Evolutionary conservation across 1,140 invertebrate genomes (phyloP), one percentile per base, ranked within the genome.

Genomic region (Cryptotermes secundus): DNA sequence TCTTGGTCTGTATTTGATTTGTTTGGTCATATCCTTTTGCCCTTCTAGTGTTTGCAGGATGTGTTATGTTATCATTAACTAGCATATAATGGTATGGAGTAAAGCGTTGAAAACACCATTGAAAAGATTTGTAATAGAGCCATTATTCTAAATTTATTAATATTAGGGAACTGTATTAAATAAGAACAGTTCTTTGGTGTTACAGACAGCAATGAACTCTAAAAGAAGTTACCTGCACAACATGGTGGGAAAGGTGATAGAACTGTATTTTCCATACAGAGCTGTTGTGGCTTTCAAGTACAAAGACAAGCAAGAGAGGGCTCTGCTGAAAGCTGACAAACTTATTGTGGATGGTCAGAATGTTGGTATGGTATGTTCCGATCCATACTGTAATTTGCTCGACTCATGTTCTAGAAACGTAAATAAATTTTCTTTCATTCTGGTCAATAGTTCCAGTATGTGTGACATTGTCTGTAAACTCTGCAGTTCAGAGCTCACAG

Each of bases 271-370:
- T 36, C 49, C 85, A 1, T 79, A 85, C 35, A 85, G 83, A 79
- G 85, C 84, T 53, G 34, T 84, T 22, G 84, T 86, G 9, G 42
- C 49, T 16, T 87, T 87, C 81, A n/a, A 35, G 10, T 84, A 82
- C 12, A 26, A 86, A 2, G 83, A 36, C 24, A 84, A 49, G 31
- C 12, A 26, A n/a, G 81, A 86, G 35, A 84, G 82, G 42, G 86
- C 86, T 4, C 80, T 86, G 12, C 81, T 87, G 65, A 86, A 72
- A 38, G 86, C 84, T 31, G 84, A 85, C 34, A 81, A 85, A 81
- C 86, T 86, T 85, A 85, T 86, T 84, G 81, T 86, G 81, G 84
- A 87, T 59, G 86, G 86, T 34, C 86, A 80, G 85, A 65, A 72
- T 16, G 36, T 87, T 36, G 79, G 85, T 22, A 53, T 80, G 34